A percentile compares a stretch with the other conserved stretches of the same genome.
These are phyloP conservation scores for Turnix velox DNA, from an alignment of 2,113 vertebrate species.

Conservation along the genomic window DNA sequence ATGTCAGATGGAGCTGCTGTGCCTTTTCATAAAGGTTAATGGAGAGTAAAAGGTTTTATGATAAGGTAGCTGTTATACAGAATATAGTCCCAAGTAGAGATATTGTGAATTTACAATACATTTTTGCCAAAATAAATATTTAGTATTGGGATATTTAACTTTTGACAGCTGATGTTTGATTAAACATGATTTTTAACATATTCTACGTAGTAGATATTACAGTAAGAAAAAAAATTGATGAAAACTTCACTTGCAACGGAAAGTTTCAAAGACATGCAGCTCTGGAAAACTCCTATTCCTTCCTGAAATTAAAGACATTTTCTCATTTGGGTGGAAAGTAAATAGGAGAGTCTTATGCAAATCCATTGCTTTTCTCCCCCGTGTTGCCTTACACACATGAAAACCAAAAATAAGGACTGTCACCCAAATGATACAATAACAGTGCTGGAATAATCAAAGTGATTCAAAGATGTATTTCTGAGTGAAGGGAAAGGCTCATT, in stretches of 20 bases:
- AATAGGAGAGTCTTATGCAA: background rate
- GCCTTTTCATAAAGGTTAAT: background rate
- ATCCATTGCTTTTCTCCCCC: background rate
- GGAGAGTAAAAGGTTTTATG: background rate
- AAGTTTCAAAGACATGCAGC: background rate
- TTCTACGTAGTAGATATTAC: background rate
- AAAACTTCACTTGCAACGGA: background rate
- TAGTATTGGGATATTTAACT: background rate
- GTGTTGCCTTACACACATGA: background rate
- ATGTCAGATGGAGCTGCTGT: background rate
- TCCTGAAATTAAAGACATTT: background rate
- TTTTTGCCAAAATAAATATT: background rate
- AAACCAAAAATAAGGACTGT: background rate
- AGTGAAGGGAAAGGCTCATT: background rate
- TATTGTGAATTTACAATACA: background rate
- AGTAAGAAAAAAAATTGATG: background rate
- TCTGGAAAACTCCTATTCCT: background rate
- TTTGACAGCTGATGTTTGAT: background rate
- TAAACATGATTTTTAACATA: background rate
- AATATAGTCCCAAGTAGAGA: background rate
- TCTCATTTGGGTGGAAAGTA: background rate
- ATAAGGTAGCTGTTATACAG: background rate
- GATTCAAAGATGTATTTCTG: background rate
- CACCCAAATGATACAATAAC: background rate
- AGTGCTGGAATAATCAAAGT: background rate